Percentiles rank a stretch among this genome's conserved stretches.
phyloP scores from a whole-genome alignment of 2,113 vertebrate genomes.

The Eulemur rufifrons region DNA sequence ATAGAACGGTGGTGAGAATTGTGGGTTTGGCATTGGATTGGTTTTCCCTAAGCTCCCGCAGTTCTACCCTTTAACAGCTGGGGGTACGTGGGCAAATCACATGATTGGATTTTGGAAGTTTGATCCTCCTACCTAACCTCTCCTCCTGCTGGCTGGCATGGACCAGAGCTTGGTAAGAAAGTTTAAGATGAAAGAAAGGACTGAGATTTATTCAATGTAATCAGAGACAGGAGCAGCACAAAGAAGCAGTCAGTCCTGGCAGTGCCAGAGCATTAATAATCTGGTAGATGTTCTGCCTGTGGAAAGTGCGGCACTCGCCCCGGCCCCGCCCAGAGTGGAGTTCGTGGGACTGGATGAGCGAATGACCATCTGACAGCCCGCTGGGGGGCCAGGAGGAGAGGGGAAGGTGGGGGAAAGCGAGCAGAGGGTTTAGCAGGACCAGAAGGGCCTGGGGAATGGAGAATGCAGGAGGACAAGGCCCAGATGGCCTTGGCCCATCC shows the following conservation, averaged over 20 bases:
- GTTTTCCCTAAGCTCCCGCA: neutral
- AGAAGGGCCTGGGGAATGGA: neutral
- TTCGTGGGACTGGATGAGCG: rapidly evolving
- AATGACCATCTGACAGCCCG: neutral
- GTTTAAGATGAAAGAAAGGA: neutral
- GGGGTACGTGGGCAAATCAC: neutral
- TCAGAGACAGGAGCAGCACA: neutral
- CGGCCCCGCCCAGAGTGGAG: rapidly evolving
- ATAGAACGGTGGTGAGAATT: no score
- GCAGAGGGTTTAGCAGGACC: neutral
- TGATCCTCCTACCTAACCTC: no score
- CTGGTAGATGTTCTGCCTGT: neutral
- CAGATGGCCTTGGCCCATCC: no score
- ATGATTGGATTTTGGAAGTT: neutral
- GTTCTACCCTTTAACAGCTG: neutral
- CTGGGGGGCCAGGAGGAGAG: neutral
- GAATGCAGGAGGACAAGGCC: neutral
- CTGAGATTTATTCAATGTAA: neutral
- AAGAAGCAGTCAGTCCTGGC: rapidly evolving
- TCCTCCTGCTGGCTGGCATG: neutral
- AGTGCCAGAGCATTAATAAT: no score
- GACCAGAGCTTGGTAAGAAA: neutral
- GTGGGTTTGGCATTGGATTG: neutral
- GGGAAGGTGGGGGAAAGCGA: no score
- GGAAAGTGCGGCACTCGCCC: rapidly evolving